Evolutionary conservation across 2,888 invertebrate species (phyloP), one percentile per base, ranked within the genome.

Genomic region (Hemicrepidius hirtus): DNA sequence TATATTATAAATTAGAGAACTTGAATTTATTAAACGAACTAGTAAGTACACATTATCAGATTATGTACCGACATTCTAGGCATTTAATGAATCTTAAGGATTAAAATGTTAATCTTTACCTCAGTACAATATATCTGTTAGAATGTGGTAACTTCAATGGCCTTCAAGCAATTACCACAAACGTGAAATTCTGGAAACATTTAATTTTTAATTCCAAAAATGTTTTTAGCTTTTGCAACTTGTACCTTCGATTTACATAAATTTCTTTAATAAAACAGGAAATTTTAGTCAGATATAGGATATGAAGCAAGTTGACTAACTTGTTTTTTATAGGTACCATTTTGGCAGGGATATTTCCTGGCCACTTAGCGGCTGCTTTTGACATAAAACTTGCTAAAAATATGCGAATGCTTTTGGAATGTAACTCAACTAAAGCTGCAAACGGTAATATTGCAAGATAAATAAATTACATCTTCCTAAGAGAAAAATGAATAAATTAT

Each of bases 321-420:
- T 46, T 46, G 46, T 46, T 46, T 46, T 46, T 46, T 46, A 40
- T 40, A 13, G 7, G 32, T 40, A 4, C 40, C n/a, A 40, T 40
- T 40, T 40, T 40, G 46, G 46, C 18, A 20, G 46, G 46, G 46
- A 20, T 46, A 46, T 46, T 46, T 46, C 46, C 46, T 46, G 46
- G 46, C 46, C 46, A 46, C 46, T 46, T 46, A 46, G 46, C 46
- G 46, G 46, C 46, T 16, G 46, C 46, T 46, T 46, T 46, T 46
- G 46, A 46, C 46, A 46, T 46, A 46, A n/a, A 46, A 46, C 46
- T 46, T 20, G 46, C 46, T 46, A 46, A 46, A 46, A 46, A 46
- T 46, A 46, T 20, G 46, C 46, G 46, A 46, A 46, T 46, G 16
- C 46, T 18, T 40, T 46, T 16, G 46, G 46, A 46, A 46, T 46